Evolutionary conservation across 2,888 invertebrate species (phyloP), one percentile per base, ranked within the genome.

Genomic region (Toxonevra muliebris): DNA sequence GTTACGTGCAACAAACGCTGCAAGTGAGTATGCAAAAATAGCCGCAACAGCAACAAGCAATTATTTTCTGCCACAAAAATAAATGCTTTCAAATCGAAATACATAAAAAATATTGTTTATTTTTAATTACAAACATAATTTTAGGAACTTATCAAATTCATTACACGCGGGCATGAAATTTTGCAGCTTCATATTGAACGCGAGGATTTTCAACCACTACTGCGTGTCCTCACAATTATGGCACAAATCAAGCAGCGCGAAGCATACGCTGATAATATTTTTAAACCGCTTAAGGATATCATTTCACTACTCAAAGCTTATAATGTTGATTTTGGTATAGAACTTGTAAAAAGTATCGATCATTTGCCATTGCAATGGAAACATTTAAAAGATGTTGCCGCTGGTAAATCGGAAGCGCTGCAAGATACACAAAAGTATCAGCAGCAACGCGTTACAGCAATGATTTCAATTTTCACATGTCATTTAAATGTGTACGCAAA

Each of bases 281-380:
- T 97, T 82, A 94, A 93, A 66, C 96, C 96, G 0, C 87, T 97
- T 2, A 91, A 93, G 76, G 92, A 94, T 75, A 94, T 93, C 59
- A 94, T 96, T 72, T 90, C 93, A 69, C 87, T 97, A 50, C 87
- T 97, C 40, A 92, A 92, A 80, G 89, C 91, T 4, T 97, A 96
- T 80, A 92, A 93, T 12, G 93, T 95, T 11, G 94, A 95, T 76
- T 92, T 97, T 84, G 90, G 92, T 0, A 93, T 95, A 73, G 92
- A 93, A 77, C 87, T 90, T 13, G 88, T 92, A 77, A 89, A 94
- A 65, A 91, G 92, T 87, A 92, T 92, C 77, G 89, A 93, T 82
- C 91, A 94, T 79, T 87, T 98, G 70, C 97, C 97, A 0, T 92
- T 94, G 75, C 90, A 90, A 79, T 98, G 97, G 97, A 90, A 89